Base-by-base conservation (phyloP, 2,888 invertebrate species). In the Cenopis cana region DNA sequence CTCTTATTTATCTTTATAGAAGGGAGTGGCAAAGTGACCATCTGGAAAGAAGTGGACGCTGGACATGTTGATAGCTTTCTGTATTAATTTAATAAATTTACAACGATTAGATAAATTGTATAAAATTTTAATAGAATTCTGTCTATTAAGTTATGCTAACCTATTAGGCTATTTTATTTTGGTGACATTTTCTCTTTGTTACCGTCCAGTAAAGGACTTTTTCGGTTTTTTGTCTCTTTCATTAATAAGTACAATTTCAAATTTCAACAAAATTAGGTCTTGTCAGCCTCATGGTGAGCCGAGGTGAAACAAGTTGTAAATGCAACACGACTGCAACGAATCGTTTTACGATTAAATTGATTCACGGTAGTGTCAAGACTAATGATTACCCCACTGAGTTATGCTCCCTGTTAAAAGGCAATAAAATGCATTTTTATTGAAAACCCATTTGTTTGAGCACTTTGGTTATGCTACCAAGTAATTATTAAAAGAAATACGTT, bases 371-470 rank as follows among this genome's bases (percentile, higher is more conserved):
- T 11, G 38, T 54, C 64, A 24, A 11, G 10, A 18, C 5, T 2
- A 3, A 18, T 24, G 36, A 64, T 38, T 54, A 24, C 62, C 14
- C 18, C 17, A 24, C 12, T 52, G 20, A 54, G n/a, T 52, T 52
- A 64, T 64, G 33, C 3, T 18, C n/a, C 4, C 36, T 54, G 64
- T 52, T 61, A 61, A 61, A 52, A 52, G 17, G 50, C 49, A 18
- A 18, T 61, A 50, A 33, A 62, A 62, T 29, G 52, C 20, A 9
- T 64, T 64, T 57, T 64, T 61, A 61, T 61, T 61, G 12, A 54
- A 62, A 62, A 38, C 52, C 38, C 50, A 36, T 64, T 24, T 38
- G 50, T 62, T 12, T 36, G 50, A 62, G 9, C 18, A 12, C 5
- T 29, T 20, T 8, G 4, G 18, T 12, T 33, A 18, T 4, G 29